Conservation (phyloP, 2,113 vertebrate genomes). For the Odocoileus hemionus region DNA sequence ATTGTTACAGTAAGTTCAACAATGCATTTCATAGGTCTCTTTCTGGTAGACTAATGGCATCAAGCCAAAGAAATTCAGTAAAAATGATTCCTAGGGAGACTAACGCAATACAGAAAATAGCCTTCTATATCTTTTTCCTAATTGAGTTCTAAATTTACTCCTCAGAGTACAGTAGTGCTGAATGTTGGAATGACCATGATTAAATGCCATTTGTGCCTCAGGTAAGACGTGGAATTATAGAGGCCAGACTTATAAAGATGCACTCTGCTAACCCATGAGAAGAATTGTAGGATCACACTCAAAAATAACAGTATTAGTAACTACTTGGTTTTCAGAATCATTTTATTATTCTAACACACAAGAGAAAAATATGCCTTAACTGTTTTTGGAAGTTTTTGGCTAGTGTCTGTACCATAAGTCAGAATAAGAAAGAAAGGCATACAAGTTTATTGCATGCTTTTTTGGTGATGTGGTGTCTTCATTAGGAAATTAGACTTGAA, state of each 20-base stretch:
- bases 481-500: neutral
- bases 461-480: neutral
- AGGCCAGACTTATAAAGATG: neutral
- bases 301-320: neutral
- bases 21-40: neutral
- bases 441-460: neutral
- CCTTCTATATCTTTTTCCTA: neutral
- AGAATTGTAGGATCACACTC: neutral
- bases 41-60: neutral
- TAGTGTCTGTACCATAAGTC: neutral
- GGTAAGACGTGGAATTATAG: neutral
- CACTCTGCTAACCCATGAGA: neutral
- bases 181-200: neutral
- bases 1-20: neutral
- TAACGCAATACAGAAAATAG: neutral
- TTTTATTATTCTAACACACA: neutral
- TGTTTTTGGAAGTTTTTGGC: neutral
- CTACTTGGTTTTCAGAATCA: neutral
- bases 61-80: neutral
- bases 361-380: neutral
- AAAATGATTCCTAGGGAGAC: neutral
- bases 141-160: slow-evolving; percentile 33
- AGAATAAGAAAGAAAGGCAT: neutral
- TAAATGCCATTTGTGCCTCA: neutral
- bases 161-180: neutral